These are phyloP conservation scores for Amia ocellicauda DNA, from an alignment of 2,113 vertebrate genomes.

Conservation along the genomic window DNA sequence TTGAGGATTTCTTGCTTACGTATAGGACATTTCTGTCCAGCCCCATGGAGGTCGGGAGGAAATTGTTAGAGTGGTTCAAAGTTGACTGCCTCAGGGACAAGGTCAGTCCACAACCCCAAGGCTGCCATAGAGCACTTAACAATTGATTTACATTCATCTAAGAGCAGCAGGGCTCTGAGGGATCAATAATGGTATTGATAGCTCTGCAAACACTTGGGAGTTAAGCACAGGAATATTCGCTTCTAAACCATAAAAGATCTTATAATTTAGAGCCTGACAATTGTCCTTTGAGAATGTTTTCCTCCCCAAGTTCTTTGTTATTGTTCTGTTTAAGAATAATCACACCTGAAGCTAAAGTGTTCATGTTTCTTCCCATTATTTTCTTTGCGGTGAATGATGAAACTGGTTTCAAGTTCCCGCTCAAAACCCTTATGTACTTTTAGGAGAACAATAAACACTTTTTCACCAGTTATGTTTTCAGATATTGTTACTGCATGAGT, in stretches of 20 bases:
- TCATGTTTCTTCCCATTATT: background rate
- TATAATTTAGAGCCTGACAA: constrained; percentile 45
- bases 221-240: background rate
- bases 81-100: constrained; percentile 87
- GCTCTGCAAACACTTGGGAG: background rate
- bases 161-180: background rate
- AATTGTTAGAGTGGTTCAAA: constrained; percentile 93
- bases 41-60: constrained; percentile 86
- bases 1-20: constrained; percentile 94
- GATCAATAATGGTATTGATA: background rate
- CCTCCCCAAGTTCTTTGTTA: constrained; percentile 34
- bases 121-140: background rate
- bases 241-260: constrained; percentile 29
- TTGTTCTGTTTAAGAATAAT: constrained; percentile 20
- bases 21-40: constrained; percentile 90
- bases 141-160: background rate
- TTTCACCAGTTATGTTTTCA: too few relatives aligned
- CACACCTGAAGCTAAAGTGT: background rate
- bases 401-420: too few relatives aligned
- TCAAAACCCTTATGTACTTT: too few relatives aligned
- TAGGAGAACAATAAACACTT: too few relatives aligned
- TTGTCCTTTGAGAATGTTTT: constrained; percentile 31
- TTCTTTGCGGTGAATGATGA: background rate
- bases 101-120: constrained; percentile 57
- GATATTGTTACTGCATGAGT: background rate